Evolutionary conservation across 2,888 invertebrate genomes (phyloP).

Genomic region (Diogma glabrata): DNA sequence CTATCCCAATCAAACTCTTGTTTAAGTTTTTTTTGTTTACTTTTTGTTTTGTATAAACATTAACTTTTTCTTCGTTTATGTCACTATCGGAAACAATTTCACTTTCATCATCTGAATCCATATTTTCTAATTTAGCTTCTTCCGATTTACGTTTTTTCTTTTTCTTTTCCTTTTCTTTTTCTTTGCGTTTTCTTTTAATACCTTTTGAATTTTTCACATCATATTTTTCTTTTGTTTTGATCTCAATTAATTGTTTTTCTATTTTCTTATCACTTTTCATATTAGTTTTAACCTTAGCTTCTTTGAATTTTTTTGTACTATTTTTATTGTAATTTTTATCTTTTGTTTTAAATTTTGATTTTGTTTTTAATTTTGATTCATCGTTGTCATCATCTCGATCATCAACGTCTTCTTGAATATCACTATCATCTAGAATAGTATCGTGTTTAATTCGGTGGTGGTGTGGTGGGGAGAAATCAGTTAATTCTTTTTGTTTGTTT

Average conservation of each 20-base stretch:
- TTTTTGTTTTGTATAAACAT: too few relatives aligned
- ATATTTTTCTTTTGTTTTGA: neutral
- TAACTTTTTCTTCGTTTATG: neutral
- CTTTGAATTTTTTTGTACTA: slow-evolving; percentile 6
- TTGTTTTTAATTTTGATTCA: slow-evolving; percentile 1
- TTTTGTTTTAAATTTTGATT: slow-evolving; percentile 4
- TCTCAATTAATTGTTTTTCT: slow-evolving; percentile 6
- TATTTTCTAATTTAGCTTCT: too few relatives aligned
- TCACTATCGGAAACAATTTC: too few relatives aligned
- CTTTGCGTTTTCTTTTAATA: slow-evolving; percentile 29
- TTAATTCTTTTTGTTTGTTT: neutral
- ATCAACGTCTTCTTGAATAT: neutral
- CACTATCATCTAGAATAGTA: neutral
- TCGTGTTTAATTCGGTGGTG: neutral
- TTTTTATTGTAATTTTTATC: slow-evolving; percentile 3
- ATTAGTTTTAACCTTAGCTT: neutral
- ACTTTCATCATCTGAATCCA: too few relatives aligned
- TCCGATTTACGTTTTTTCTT: slow-evolving; percentile 22
- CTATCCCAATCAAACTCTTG: too few relatives aligned
- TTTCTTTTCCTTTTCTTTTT: slow-evolving; percentile 34
- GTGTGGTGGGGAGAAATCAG: neutral
- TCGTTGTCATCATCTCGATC: neutral
- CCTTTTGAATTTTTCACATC: slow-evolving; percentile 6
- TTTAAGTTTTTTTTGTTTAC: neutral
- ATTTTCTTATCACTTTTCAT: neutral